Base-by-base conservation (phyloP, 2,888 invertebrate genomes). In the Conchocele bisecta region DNA sequence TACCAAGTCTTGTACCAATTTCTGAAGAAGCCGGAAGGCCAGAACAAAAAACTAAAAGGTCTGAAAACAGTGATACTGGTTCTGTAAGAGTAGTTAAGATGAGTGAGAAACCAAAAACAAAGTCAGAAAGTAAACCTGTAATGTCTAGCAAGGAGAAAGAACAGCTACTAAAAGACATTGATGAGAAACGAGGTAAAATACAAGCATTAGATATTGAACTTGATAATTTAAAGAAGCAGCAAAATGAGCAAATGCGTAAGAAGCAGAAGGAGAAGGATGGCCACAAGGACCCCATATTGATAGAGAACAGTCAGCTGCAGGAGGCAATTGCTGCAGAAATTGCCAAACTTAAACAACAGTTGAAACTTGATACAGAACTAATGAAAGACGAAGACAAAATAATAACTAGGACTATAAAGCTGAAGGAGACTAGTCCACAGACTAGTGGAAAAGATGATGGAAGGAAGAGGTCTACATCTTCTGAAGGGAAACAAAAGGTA, bases 241-340 rank as follows among this genome's bases (percentile, higher is more conserved):
- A 90, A 58, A 86, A 86, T 67, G 89, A 89, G 66, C 63, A 89
- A 64, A 83, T 86, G 74, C 82, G 87, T 37, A 86, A 84, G 54
- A 82, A 82, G 42, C 83, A 82, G 37, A 72, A 79, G 1, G 81
- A 84, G 53, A 87, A 83, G 64, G 88, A 86, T 75, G 86, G 87
- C 5, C 88, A 87, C 72, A 88, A 84, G 58, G 89, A 89, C 70
- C 89, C 88, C 1, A 76, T 89, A 17, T 67, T 90, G 6, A 42
- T 80, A 22, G 86, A 89, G 56, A 89, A 88, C 59, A 85, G 75
- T 50, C 85, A 87, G 64, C 81, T 89, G 17, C 86, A 88, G 63
- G 86, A 85, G 31, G 88, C 88, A 59, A 87, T 89, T 20, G 76
- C 77, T 15, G 65, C 72, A 48, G 88, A 90, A 69, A 82, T 90